Evolutionary conservation across 2,113 vertebrate genomes (phyloP).

Genomic region (Eolophus roseicapilla): DNA sequence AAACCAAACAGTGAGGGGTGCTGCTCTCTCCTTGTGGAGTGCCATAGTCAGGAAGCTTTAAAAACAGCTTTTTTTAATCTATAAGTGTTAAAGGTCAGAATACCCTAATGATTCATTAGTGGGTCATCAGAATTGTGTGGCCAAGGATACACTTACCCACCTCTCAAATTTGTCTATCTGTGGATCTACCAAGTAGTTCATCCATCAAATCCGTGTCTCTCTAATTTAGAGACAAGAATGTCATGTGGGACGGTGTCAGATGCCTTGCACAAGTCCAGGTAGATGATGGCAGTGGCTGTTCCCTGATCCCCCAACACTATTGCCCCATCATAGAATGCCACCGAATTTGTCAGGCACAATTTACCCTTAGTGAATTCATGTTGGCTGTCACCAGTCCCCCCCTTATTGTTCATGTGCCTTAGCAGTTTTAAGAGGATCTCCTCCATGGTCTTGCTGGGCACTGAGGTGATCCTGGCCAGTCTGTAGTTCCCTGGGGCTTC

Average conservation of each 20-base stretch:
- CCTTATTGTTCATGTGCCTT: neutral
- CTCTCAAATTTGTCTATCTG: neutral
- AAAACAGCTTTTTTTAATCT: neutral
- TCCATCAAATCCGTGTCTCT: neutral
- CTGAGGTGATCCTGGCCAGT: neutral
- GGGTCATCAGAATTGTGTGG: neutral
- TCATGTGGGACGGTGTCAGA: neutral
- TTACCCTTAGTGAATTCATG: neutral
- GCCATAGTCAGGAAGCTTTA: neutral
- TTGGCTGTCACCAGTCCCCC: neutral
- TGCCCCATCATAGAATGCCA: neutral
- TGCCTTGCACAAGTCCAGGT: neutral
- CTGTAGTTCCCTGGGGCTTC: neutral
- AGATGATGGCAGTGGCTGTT: neutral
- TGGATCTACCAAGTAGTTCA: neutral
- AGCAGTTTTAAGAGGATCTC: neutral
- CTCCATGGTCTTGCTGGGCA: neutral
- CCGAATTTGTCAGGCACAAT: neutral
- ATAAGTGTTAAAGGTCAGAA: neutral
- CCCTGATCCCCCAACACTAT: neutral
- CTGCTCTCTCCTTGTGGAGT: fast-evolving
- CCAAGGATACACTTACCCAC: neutral
- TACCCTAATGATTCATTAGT: neutral
- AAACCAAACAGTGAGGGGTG: neutral
- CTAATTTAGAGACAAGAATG: neutral